phyloP scores from a whole-genome alignment of 2,113 vertebrate genomes.

The Dicentrarchus labrax region DNA sequence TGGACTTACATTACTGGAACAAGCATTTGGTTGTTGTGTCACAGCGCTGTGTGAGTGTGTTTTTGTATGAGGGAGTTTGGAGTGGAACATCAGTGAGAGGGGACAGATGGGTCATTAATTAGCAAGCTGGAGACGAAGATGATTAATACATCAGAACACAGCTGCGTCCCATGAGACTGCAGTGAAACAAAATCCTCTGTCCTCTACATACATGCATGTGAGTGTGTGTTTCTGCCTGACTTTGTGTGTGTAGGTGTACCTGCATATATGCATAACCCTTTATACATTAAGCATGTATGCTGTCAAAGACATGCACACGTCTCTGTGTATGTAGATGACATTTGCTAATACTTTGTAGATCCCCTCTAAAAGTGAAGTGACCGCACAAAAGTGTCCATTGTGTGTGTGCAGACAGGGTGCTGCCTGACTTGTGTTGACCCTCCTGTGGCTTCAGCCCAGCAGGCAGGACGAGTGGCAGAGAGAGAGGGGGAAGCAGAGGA shows the following conservation, averaged over 20 bases:
- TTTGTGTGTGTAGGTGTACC: not conserved
- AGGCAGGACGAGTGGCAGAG: slow-evolving; percentile 27
- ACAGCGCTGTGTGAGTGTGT: slow-evolving; percentile 30
- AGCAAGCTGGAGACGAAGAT: slow-evolving; percentile 74
- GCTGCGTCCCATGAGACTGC: slow-evolving; percentile 62
- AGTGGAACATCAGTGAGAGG: slow-evolving; percentile 72
- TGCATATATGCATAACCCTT: slow-evolving; percentile 11
- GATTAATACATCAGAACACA: slow-evolving; percentile 81
- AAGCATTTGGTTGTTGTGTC: slow-evolving; percentile 38
- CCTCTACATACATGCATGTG: slow-evolving; percentile 45
- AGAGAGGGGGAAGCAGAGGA: not conserved
- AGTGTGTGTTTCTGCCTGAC: slow-evolving; percentile 16
- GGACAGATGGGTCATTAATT: slow-evolving; percentile 84
- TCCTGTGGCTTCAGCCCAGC: slow-evolving; percentile 35
- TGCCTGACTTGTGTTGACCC: slow-evolving; percentile 30
- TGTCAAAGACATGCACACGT: not conserved
- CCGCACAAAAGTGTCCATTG: not conserved
- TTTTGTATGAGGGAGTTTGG: slow-evolving; percentile 63
- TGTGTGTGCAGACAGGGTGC: not conserved
- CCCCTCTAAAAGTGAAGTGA: not conserved
- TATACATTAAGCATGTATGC: slow-evolving; percentile 5
- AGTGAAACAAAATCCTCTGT: slow-evolving; percentile 61
- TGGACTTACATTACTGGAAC: slow-evolving; percentile 43
- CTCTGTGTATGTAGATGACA: slow-evolving; percentile 2
- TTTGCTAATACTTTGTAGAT: not conserved